phyloP scores from a whole-genome alignment of 1,140 invertebrate species.

The Drosophila mauritiana region DNA sequence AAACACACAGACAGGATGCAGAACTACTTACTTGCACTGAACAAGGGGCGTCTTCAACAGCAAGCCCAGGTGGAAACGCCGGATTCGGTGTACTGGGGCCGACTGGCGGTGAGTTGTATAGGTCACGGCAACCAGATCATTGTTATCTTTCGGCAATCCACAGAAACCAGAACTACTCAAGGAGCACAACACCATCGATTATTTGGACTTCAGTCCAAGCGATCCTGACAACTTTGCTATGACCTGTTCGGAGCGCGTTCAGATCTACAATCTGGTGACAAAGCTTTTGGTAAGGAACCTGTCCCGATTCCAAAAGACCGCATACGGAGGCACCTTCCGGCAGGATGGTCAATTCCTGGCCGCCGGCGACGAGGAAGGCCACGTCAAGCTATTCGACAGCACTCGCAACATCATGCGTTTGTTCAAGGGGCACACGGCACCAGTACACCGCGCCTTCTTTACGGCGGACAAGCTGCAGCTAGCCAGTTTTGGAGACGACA shows the following conservation, averaged over 20 bases:
- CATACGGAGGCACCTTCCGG: constrained; percentile 94
- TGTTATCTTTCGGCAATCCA: constrained; percentile 45
- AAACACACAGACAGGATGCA: constrained; percentile 67
- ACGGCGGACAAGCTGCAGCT: constrained; percentile 91
- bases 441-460: constrained; percentile 94
- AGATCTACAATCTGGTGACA: constrained; percentile 95
- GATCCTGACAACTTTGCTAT: constrained; percentile 95
- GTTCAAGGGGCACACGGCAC: constrained; percentile 86
- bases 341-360: constrained; percentile 93
- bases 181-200: constrained; percentile 96
- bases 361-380: constrained; percentile 94
- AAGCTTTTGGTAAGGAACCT: constrained; percentile 93
- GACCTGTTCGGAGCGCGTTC: constrained; percentile 95
- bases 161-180: constrained; percentile 95
- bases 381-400: constrained; percentile 95
- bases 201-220: constrained; percentile 94
- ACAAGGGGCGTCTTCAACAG: constrained; percentile 89
- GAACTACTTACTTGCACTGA: constrained; percentile 89
- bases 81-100: constrained; percentile 94
- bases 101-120: constrained; percentile 88
- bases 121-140: background rate
- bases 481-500: constrained; percentile 97
- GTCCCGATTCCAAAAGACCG: constrained; percentile 93
- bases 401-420: constrained; percentile 90
- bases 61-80: constrained; percentile 88